Evolutionary conservation across 2,113 vertebrate genomes (phyloP).

Genomic region (Entosphenus tridentatus): DNA sequence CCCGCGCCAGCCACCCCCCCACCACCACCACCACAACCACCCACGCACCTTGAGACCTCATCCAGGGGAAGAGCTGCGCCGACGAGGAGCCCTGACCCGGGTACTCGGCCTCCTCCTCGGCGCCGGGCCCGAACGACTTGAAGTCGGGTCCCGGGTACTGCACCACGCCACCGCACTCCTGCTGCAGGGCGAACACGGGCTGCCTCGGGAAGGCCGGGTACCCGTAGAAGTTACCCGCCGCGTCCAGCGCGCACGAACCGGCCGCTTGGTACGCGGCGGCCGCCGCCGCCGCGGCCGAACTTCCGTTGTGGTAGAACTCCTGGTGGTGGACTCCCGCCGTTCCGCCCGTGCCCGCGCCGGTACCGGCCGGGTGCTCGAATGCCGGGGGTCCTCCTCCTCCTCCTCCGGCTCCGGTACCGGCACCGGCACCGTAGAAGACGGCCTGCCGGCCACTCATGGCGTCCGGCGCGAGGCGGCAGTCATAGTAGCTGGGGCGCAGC

Average conservation of each 20-base stretch:
- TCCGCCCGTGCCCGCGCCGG: neutral
- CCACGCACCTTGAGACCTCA: conserved; percentile 4
- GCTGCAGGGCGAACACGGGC: conserved; percentile 4
- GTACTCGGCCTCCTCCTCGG: conserved; percentile 1
- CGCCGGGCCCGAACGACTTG: neutral
- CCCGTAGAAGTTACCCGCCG: neutral
- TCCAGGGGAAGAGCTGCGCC: conserved; percentile 1
- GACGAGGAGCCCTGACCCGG: neutral
- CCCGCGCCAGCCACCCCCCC: too few relatives aligned
- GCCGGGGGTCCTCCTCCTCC: neutral
- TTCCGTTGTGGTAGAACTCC: neutral
- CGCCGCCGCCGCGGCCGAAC: neutral
- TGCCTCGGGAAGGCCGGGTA: conserved; percentile 5
- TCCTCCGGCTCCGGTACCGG: neutral
- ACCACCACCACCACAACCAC: neutral
- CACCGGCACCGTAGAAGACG: conserved; percentile 1
- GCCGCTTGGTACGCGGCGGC: neutral
- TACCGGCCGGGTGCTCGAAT: neutral
- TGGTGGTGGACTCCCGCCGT: neutral
- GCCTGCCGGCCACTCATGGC: neutral
- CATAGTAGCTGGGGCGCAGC: conserved; percentile 2
- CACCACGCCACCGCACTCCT: neutral
- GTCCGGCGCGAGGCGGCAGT: conserved; percentile 1
- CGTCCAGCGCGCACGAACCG: neutral
- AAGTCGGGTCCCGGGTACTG: conserved; percentile 1